Conservation (phyloP, 92 coral and sea anemone genomes). For the Palythoa grandiflora region DNA sequence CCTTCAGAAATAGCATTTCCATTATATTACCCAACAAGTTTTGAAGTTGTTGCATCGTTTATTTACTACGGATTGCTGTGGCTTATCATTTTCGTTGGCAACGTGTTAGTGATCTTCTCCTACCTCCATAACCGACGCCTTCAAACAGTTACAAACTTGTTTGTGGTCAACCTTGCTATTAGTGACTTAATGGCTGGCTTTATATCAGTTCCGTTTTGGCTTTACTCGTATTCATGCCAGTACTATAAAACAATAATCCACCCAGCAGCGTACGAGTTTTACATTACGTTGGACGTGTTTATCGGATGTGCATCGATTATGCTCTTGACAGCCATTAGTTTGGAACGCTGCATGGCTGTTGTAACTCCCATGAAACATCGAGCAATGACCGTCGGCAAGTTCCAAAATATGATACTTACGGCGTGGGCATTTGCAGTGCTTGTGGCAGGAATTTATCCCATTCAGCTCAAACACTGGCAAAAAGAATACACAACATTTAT, state of each 20-base stretch:
- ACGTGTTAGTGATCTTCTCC: slow-evolving; percentile 78
- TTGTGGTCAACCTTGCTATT: slow-evolving; percentile 84
- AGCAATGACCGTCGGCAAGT: slow-evolving; percentile 69
- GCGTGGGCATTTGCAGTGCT: slow-evolving; percentile 83
- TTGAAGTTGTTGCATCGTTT: slow-evolving; percentile 46
- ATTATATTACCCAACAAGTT: neutral
- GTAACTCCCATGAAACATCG: slow-evolving; percentile 86
- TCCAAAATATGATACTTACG: slow-evolving; percentile 60
- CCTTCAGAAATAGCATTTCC: neutral
- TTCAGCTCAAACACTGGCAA: slow-evolving; percentile 86
- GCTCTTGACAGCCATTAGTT: slow-evolving; percentile 87
- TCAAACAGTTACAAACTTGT: slow-evolving; percentile 79
- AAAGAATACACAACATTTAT: slow-evolving; percentile 71
- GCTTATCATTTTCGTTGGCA: slow-evolving; percentile 72
- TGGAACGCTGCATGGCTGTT: slow-evolving; percentile 89
- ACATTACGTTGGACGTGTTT: slow-evolving; percentile 89
- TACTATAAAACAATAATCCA: slow-evolving; percentile 45
- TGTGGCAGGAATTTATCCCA: slow-evolving; percentile 77
- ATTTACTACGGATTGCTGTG: slow-evolving; percentile 66
- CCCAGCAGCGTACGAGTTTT: slow-evolving; percentile 67
- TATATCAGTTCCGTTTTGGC: slow-evolving; percentile 90
- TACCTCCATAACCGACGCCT: slow-evolving; percentile 79
- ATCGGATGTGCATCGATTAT: slow-evolving; percentile 92
- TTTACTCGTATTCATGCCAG: slow-evolving; percentile 70
- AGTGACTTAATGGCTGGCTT: slow-evolving; percentile 82